A percentile compares a stretch with the other conserved stretches of the same genome.
Evolutionary conservation across 2,797 vertebrate species (phyloP).

Genomic region (Manis pentadactyla): DNA sequence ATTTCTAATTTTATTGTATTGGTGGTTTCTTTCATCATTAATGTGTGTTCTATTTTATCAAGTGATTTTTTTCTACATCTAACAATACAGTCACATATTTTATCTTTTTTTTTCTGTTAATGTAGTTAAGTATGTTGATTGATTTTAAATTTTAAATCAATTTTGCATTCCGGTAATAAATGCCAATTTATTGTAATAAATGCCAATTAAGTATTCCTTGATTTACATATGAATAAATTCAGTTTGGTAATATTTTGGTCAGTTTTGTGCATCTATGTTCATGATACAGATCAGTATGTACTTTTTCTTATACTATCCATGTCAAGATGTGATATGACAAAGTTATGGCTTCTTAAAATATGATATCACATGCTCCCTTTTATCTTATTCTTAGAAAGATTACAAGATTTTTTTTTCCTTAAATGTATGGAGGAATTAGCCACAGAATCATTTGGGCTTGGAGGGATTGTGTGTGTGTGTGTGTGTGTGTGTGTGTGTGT

Average conservation of each 20-base stretch:
- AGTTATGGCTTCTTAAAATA: conserved; percentile 13
- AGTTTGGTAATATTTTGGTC: background rate
- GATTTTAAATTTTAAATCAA: background rate
- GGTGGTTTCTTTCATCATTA: background rate
- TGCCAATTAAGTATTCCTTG: background rate
- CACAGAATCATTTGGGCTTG: background rate
- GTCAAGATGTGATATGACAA: background rate
- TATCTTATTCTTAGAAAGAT: background rate
- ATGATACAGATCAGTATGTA: background rate
- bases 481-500: background rate
- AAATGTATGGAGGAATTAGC: background rate
- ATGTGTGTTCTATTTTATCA: background rate
- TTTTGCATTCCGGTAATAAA: background rate
- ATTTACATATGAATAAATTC: background rate
- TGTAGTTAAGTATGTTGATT: background rate
- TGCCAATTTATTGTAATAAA: background rate
- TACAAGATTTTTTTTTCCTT: background rate
- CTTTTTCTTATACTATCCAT: background rate
- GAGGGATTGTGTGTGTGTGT: background rate
- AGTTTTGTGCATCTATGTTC: background rate
- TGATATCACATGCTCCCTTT: background rate
- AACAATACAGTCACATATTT: background rate
- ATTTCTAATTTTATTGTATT: background rate
- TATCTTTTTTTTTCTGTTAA: background rate
- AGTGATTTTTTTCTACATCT: background rate